A percentile compares a stretch with the other conserved stretches of the same genome.
Evolutionary conservation across 1,140 invertebrate species (phyloP).

Genomic region (Bombus huntii): DNA sequence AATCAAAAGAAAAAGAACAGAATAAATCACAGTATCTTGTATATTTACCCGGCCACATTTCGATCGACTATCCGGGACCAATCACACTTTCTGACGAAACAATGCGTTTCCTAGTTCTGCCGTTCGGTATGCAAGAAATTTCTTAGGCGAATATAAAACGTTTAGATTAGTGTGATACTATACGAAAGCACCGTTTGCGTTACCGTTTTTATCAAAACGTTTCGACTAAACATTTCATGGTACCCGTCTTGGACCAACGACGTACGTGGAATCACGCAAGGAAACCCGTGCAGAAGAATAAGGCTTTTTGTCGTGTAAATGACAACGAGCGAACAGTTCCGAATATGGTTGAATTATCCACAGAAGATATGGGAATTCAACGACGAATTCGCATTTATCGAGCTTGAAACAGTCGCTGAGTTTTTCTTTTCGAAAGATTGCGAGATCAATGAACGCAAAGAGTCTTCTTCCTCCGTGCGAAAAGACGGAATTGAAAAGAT

Average conservation of each 20-base stretch:
- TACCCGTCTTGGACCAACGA: constrained; percentile 64
- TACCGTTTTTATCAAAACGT: not conserved
- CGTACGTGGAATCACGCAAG: constrained; percentile 29
- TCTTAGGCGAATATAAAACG: constrained; percentile 31
- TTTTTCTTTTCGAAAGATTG: constrained; percentile 4
- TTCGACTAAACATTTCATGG: constrained; percentile 1
- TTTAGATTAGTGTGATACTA: constrained; percentile 33
- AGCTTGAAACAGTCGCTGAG: constrained; percentile 57
- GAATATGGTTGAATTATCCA: constrained; percentile 1
- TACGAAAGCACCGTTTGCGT: constrained; percentile 22
- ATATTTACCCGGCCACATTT: constrained; percentile 75
- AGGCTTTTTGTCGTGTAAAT: constrained; percentile 38
- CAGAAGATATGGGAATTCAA: not conserved
- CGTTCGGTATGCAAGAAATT: constrained; percentile 49
- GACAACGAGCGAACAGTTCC: not conserved
- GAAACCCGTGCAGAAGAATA: constrained; percentile 24
- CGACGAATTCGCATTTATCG: constrained; percentile 26
- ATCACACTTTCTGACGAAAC: constrained; percentile 71
- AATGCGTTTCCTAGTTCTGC: constrained; percentile 66
- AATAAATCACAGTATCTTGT: constrained; percentile 47
- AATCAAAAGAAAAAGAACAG: constrained; percentile 20
- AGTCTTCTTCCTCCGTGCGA: constrained; percentile 34
- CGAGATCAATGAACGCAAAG: not conserved
- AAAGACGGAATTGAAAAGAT: not conserved
- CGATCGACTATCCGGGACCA: constrained; percentile 78